A percentile compares a stretch with the other conserved stretches of the same genome.
Conservation (phyloP, 2,113 vertebrate species). For the Antigone vipio region DNA sequence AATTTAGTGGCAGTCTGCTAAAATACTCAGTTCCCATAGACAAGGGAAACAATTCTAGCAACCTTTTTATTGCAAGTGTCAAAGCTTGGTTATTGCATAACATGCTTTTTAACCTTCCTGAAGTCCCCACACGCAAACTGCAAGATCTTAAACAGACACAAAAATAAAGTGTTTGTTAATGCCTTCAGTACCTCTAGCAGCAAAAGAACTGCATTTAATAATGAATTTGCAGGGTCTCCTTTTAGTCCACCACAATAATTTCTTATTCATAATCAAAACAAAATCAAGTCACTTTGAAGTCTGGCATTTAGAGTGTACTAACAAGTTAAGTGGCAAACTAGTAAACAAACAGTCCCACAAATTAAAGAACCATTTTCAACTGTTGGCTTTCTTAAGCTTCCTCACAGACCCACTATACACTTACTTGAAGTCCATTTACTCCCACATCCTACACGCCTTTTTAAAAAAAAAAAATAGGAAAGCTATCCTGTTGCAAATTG, state of each 20-base stretch:
- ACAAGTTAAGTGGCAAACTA: background rate
- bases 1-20: background rate
- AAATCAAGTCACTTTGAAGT: background rate
- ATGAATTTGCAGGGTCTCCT: background rate
- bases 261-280: conserved; percentile 1
- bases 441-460: background rate
- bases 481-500: background rate
- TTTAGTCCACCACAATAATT: background rate
- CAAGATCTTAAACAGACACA: background rate
- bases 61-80: background rate
- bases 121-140: background rate
- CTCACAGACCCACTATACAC: background rate
- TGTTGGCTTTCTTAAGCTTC: background rate
- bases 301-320: background rate
- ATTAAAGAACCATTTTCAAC: background rate
- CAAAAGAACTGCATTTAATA: background rate
- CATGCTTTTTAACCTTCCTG: background rate
- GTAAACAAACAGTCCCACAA: background rate
- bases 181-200: background rate
- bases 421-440: background rate
- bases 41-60: background rate
- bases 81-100: background rate
- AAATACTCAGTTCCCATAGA: background rate
- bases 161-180: background rate
- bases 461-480: background rate